Base-by-base conservation (phyloP, 2,888 invertebrate species). In the Cerastis leucographa region DNA sequence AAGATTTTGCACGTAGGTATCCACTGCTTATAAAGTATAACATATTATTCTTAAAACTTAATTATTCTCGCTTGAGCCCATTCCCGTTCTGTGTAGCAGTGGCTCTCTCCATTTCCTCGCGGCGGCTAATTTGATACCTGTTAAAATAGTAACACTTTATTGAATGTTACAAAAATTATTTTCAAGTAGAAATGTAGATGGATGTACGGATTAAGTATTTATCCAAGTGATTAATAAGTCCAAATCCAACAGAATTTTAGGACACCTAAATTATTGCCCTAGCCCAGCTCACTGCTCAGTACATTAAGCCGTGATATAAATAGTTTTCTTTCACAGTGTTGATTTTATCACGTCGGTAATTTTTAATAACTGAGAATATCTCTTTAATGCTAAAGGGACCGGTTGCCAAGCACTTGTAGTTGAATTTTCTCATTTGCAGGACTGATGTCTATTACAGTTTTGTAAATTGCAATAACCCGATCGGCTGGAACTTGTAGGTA, bases 21-120 rank as follows among this genome's bases (percentile, higher is more conserved):
- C 49, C 62, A 74, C 76, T 74, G 71, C 76, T 71, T 76, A 49
- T 35, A 65, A 72, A 73, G 73, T 74, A 56, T 66, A 80, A 62
- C 69, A 71, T 74, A 65, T 56, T 46, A 74, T 65, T 73, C 61
- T 65, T 78, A 64, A 35, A 70, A 66, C 54, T 29, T 64, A 61
- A 87, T 94, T 97, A 97, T 85, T 97, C 97, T 92, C 97, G 97
- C 91, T 97, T 97, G 80, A 97, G 95, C 72, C 97, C 97, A 89
- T 97, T 97, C 78, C 97, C 97, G 88, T 97, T 97, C 77, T 97
- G 96, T 74, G 97, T 95, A 19, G 95, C 91, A 61, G 95, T 90
- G 54, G 91, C 93, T 92, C 89, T 95, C 84, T 96, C 96, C 70
- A 95, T 82, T 84, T 96, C 96, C 89, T 97, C 97, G 76, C 97